These are phyloP conservation scores for Coranthus polyacanthus DNA, from an alignment of 2,797 vertebrate genomes.

Conservation along the genomic window DNA sequence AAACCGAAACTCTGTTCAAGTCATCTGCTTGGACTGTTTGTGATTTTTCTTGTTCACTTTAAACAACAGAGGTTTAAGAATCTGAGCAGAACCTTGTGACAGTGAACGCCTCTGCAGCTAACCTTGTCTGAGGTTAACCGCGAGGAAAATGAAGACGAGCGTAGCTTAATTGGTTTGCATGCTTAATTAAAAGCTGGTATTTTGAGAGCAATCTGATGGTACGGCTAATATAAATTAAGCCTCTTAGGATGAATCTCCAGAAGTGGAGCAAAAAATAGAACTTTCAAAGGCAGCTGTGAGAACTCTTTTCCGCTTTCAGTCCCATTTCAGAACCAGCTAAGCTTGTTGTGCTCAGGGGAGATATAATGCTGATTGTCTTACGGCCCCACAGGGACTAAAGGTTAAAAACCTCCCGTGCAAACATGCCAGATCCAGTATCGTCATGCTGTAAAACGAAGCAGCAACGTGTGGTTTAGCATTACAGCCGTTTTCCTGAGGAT, in stretches of 20 bases:
- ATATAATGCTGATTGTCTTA: slow-evolving; percentile 56
- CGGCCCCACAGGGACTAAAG: slow-evolving; percentile 29
- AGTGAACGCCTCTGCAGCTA: slow-evolving; percentile 30
- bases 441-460: slow-evolving; percentile 8
- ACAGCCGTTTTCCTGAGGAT: background rate
- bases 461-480: background rate
- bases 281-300: slow-evolving; percentile 62
- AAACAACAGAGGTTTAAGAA: slow-evolving; percentile 6
- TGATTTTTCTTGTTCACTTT: slow-evolving; percentile 20
- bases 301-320: slow-evolving; percentile 61
- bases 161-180: slow-evolving; percentile 68
- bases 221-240: slow-evolving; percentile 73
- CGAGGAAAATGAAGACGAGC: slow-evolving; percentile 50
- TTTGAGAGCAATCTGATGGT: slow-evolving; percentile 72
- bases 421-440: slow-evolving; percentile 15
- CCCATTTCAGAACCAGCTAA: slow-evolving; percentile 49
- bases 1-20: background rate
- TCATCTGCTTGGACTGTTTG: slow-evolving; percentile 2
- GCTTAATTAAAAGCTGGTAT: slow-evolving; percentile 73
- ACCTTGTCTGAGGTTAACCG: slow-evolving; percentile 63
- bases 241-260: slow-evolving; percentile 69
- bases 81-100: slow-evolving; percentile 18
- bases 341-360: slow-evolving; percentile 49
- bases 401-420: slow-evolving; percentile 22
- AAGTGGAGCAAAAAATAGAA: slow-evolving; percentile 66